Evolutionary conservation across 2,113 vertebrate genomes (phyloP), one percentile per base, ranked within the genome.

Genomic region (Neomonachus schauinslandi): DNA sequence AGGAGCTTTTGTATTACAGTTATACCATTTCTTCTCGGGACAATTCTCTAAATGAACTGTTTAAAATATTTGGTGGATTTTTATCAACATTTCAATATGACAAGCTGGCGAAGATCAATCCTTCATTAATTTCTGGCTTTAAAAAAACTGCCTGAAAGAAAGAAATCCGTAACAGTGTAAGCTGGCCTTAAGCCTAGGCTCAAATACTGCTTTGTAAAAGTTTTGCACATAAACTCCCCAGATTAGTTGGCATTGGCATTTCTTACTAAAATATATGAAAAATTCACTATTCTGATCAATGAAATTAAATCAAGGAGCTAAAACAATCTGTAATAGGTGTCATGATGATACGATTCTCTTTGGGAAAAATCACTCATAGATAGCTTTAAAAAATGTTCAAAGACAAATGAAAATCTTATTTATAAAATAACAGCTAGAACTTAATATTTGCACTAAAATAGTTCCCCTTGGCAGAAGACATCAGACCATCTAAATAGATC

Each of bases 101-200:
- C n/a, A 94, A 92, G 59, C 46, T 39, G 81, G 84, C 81, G 67
- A 82, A 84, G 79, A 98, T 89, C 96, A 96, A 65, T 81, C 89
- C 6, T 89, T 76, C 96, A 92, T 83, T 89, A 97, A 90, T 33
- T 94, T 96, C 61, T 49, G 24, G 93, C 95, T 49, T 97, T 91
- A 81, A 96, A 97, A 97, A 76, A n/a, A 63, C 31, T 65, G 39
- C 26, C 10, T n/a, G 19, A 89, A 97, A 95, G 42, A 46, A 76
- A 96, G 46, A 98, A 72, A 49, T 84, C 55, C 8, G 71, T 67
- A 46, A 74, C 92, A 95, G 59, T 92, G 63, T 57, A 96, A 98
- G 93, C 22, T 36, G 65, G 26, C 14, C 59, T 95, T 94, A 96
- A 94, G 67, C 49, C 5, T 7, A 1, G 28, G 65, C 21, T 95